Evolutionary conservation across 2,797 vertebrate species (phyloP), one percentile per base, ranked within the genome.

Genomic region (Scarus forsteni): DNA sequence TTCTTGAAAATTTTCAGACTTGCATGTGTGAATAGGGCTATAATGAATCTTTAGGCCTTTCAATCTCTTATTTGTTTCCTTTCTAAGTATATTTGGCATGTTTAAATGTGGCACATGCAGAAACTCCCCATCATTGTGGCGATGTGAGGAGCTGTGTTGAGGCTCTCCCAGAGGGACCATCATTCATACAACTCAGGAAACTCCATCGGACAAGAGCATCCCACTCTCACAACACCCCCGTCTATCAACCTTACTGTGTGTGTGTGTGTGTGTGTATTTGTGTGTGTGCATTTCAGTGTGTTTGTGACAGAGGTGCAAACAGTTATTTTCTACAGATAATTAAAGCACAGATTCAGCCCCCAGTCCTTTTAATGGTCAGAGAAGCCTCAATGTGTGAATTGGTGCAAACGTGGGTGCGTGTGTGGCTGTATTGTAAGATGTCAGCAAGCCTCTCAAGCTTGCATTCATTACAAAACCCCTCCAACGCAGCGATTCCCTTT

Each of bases 181-280:
- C 90, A 88, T 89, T 92, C 92, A 92, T 87, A 80, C 87, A 88
- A 86, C 91, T 94, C 91, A 92, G 92, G 92, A 92, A 93, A 84
- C 84, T 81, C 80, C 85, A 91, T 90, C 72, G 86, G 88, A 80
- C 70, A 70, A 80, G 66, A 67, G 61, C 66, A 81, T 83, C 68
- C 71, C 34, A 38, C 71, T 52, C 49, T 3, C 81, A 86, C 55
- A 51, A 59, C 72, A 48, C 49, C 56, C 34, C 54, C 12, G n/a
- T 42, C 44, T 48, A 27, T 58, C 77, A 67, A 73, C 70, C 60
- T 42, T 27, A 38, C 72, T 69, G 35, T 63, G 73, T 67, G 34
- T 57, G 34, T 38, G 64, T 62, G 52, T 58, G 18, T 68, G 39
- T 40, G 34, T 57, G 34, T 38, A 61, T 62, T 49, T 58, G 18